A percentile compares a stretch with the other conserved stretches of the same genome.
Evolutionary conservation across 2,113 vertebrate genomes (phyloP).

Genomic region (Arenaria interpres): DNA sequence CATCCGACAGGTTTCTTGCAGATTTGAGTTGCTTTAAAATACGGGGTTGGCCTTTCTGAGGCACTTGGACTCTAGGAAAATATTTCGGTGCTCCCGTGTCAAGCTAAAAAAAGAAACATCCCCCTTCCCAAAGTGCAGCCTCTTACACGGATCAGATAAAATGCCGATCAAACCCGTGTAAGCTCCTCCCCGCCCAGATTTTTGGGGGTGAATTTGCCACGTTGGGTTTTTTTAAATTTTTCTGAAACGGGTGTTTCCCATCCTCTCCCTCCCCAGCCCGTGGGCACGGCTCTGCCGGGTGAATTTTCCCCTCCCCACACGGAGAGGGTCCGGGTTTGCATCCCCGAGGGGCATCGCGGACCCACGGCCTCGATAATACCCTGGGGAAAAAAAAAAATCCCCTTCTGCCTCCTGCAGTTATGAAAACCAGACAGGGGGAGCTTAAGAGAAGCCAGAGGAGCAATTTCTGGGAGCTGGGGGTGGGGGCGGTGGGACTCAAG

Average conservation of each 20-base stretch:
- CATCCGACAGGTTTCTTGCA: neutral
- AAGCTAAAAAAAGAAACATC: neutral
- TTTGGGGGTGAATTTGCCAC: neutral
- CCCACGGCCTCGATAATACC: neutral
- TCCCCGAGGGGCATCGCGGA: neutral
- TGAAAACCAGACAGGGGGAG: neutral
- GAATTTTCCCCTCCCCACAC: rapidly evolving
- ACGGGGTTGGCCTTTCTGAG: neutral
- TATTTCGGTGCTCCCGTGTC: neutral
- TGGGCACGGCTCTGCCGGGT: rapidly evolving
- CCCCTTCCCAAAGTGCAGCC: neutral
- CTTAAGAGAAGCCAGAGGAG: neutral
- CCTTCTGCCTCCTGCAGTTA: rapidly evolving
- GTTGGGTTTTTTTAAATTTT: neutral
- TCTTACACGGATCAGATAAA: neutral
- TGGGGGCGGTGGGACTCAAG: neutral
- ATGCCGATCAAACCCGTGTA: neutral
- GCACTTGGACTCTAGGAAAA: neutral
- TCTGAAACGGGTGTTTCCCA: neutral
- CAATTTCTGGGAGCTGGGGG: neutral
- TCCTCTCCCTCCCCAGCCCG: neutral
- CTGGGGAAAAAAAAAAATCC: neutral
- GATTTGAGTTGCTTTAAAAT: neutral
- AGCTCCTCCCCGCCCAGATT: neutral
- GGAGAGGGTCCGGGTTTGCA: neutral